These are phyloP conservation scores for Tipula unca DNA, from an alignment of 2,888 invertebrate species.

Conservation along the genomic window DNA sequence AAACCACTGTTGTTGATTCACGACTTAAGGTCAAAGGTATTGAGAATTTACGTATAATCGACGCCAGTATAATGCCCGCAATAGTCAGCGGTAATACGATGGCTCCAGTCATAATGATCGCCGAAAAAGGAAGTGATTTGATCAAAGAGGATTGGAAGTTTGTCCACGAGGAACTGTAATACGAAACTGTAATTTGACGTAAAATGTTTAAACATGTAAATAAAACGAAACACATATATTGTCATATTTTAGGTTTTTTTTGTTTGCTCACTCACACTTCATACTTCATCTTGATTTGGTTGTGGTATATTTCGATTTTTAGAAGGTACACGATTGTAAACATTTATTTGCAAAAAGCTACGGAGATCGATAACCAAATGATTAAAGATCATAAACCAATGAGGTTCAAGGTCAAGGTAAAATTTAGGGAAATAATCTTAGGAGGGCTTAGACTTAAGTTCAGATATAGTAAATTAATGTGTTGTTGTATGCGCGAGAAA, in stretches of 20 bases:
- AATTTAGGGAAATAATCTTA: too few relatives aligned
- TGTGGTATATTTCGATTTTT: too few relatives aligned
- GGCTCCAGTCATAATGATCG: slow-evolving; percentile 55
- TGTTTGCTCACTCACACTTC: neutral
- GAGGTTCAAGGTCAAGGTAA: neutral
- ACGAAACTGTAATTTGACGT: neutral
- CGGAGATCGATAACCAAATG: too few relatives aligned
- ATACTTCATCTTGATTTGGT: too few relatives aligned
- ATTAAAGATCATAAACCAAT: slow-evolving; percentile 33
- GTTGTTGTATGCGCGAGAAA: slow-evolving; percentile 57
- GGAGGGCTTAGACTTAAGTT: too few relatives aligned
- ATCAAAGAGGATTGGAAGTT: slow-evolving; percentile 47
- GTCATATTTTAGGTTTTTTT: neutral
- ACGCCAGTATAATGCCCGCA: slow-evolving; percentile 59
- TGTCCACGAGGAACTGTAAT: neutral
- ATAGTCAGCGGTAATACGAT: slow-evolving; percentile 55
- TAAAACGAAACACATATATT: neutral
- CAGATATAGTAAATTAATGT: slow-evolving; percentile 44
- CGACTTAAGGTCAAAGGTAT: slow-evolving; percentile 46
- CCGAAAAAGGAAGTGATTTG: slow-evolving; percentile 55
- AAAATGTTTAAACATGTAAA: neutral
- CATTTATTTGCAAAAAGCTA: slow-evolving; percentile 30
- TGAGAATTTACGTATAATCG: slow-evolving; percentile 49
- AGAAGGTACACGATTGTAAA: slow-evolving; percentile 32
- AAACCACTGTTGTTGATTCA: slow-evolving; percentile 45